Percentiles rank a stretch among this genome's conserved stretches.
Conservation (phyloP, 1,140 invertebrate species). For the Drosophila ironensis region DNA sequence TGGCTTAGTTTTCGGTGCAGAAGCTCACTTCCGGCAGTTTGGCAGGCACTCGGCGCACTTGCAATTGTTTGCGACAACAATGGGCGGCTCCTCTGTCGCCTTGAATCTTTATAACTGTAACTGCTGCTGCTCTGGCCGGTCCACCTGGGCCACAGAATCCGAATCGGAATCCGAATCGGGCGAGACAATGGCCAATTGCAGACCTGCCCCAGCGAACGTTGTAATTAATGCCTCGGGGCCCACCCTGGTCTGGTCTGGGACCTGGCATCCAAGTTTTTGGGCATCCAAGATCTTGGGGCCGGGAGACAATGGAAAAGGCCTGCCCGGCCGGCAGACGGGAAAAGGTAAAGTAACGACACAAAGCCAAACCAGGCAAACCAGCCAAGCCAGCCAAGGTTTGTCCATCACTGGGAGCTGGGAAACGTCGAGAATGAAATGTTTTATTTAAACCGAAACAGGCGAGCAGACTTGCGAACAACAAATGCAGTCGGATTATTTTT, state of each 20-base stretch:
- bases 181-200: constrained; percentile 41
- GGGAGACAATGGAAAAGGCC: constrained; percentile 6
- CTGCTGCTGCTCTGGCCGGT: not conserved
- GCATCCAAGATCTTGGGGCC: constrained; percentile 9
- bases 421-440: constrained; percentile 35
- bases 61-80: constrained; percentile 63
- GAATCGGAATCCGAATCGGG: not conserved
- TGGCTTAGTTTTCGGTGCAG: not conserved
- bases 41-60: constrained; percentile 40
- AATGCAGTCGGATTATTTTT: constrained; percentile 26
- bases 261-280: constrained; percentile 2
- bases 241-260: not conserved
- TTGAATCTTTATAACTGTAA: not conserved
- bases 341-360: not conserved
- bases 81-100: not conserved
- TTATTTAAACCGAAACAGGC: constrained; percentile 20
- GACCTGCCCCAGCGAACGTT: constrained; percentile 44
- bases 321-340: constrained; percentile 57
- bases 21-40: constrained; percentile 60
- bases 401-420: not conserved
- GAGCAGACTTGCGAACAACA: constrained; percentile 1
- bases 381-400: no score
- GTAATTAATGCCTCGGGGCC: constrained; percentile 68
- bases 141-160: not conserved
- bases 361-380: no score